Evolutionary conservation across 2,888 invertebrate genomes (phyloP).

Genomic region (Polymixis lichenea): DNA sequence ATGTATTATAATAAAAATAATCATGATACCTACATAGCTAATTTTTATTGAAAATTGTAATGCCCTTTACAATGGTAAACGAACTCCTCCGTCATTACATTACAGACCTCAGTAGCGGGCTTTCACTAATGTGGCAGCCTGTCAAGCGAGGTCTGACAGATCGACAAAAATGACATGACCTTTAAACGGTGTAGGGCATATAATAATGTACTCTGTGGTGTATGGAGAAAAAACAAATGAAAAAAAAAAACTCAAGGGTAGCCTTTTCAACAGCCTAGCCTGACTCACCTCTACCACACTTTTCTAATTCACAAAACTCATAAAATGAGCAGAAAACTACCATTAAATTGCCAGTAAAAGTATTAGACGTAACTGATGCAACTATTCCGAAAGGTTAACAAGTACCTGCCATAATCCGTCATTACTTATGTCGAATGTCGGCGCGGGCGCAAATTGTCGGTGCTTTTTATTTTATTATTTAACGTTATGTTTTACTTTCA

Average conservation of each 20-base stretch:
- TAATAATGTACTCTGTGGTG: no score
- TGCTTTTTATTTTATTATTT: slow-evolving; percentile 49
- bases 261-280: neutral
- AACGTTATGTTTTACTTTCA: slow-evolving; percentile 67
- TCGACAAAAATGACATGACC: neutral
- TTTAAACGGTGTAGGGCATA: no score
- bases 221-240: no score
- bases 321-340: neutral
- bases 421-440: slow-evolving; percentile 41
- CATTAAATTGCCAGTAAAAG: slow-evolving; percentile 23
- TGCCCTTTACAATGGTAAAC: neutral
- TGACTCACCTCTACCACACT: neutral
- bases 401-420: slow-evolving; percentile 34
- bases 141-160: neutral
- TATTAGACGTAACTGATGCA: slow-evolving; percentile 4
- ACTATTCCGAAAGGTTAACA: slow-evolving; percentile 46
- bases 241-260: no score
- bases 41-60: neutral
- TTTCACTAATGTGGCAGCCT: neutral
- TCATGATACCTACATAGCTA: neutral
- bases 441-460: slow-evolving; percentile 31
- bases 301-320: slow-evolving; percentile 15
- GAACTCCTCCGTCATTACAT: neutral
- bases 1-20: neutral
- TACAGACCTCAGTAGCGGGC: neutral